Conservation (phyloP, 2,797 vertebrate species). For the Tadarida brasiliensis region DNA sequence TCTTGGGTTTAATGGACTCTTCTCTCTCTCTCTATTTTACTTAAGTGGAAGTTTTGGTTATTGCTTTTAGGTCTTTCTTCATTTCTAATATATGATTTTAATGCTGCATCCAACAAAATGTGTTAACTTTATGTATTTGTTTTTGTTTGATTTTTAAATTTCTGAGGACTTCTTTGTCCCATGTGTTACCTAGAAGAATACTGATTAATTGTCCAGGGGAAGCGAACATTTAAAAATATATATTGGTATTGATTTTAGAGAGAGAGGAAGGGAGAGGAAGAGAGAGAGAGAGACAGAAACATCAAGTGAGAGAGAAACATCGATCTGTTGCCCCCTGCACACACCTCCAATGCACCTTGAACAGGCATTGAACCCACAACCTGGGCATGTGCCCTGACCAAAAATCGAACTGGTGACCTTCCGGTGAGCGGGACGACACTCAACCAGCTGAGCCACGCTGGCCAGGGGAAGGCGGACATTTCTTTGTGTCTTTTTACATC, state of each 20-base stretch:
- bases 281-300: too few relatives aligned
- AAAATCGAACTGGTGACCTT: too few relatives aligned
- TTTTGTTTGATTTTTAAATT: conserved; percentile 21
- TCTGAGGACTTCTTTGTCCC: background rate
- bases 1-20: background rate
- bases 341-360: too few relatives aligned
- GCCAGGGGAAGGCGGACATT: too few relatives aligned
- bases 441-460: too few relatives aligned
- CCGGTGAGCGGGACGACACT: too few relatives aligned
- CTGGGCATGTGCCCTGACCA: too few relatives aligned
- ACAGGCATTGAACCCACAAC: too few relatives aligned
- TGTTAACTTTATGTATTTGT: background rate
- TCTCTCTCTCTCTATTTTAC: background rate
- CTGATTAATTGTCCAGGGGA: background rate
- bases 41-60: background rate
- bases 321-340: too few relatives aligned
- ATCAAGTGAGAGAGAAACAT: too few relatives aligned
- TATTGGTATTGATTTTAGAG: too few relatives aligned
- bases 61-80: background rate
- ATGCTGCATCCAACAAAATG: background rate
- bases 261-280: too few relatives aligned
- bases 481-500: background rate
- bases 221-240: background rate
- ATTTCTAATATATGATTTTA: background rate
- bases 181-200: background rate